A percentile compares a stretch with the other conserved stretches of the same genome.
Conservation (phyloP, 35 echinoderm and acorn worm species). For the Apostichopus parvimensis region DNA sequence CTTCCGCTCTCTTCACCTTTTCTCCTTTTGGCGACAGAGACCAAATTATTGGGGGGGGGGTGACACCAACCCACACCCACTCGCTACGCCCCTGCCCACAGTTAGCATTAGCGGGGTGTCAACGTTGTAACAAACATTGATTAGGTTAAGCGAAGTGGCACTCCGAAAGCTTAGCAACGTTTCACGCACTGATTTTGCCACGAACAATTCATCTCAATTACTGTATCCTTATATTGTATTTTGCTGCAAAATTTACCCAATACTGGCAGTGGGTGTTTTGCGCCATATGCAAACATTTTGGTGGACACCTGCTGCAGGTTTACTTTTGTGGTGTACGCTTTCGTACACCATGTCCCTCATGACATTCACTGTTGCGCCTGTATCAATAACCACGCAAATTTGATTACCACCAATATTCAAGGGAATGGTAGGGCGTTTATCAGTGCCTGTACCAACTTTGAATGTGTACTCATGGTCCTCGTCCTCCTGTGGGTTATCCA, state of each 20-base stretch:
- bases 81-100: too few relatives aligned
- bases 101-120: neutral
- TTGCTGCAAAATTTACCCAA: slow-evolving; percentile 10
- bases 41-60: too few relatives aligned
- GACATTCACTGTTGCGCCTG: slow-evolving; percentile 16
- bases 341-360: slow-evolving; percentile 23
- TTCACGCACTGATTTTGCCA: neutral
- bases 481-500: neutral
- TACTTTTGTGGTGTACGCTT: neutral
- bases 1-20: too few relatives aligned
- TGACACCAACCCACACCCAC: too few relatives aligned
- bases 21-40: too few relatives aligned
- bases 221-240: neutral
- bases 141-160: neutral
- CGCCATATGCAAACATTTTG: neutral
- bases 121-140: neutral
- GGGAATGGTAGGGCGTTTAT: neutral
- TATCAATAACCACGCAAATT: neutral
- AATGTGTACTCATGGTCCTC: neutral
- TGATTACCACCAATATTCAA: slow-evolving; percentile 3
- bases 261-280: neutral
- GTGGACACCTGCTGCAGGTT: neutral
- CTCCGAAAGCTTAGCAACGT: neutral
- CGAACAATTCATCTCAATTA: slow-evolving; percentile 5
- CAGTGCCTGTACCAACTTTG: neutral